These are phyloP conservation scores for Sylvietta virens DNA, from an alignment of 2,113 vertebrate genomes.

Conservation along the genomic window DNA sequence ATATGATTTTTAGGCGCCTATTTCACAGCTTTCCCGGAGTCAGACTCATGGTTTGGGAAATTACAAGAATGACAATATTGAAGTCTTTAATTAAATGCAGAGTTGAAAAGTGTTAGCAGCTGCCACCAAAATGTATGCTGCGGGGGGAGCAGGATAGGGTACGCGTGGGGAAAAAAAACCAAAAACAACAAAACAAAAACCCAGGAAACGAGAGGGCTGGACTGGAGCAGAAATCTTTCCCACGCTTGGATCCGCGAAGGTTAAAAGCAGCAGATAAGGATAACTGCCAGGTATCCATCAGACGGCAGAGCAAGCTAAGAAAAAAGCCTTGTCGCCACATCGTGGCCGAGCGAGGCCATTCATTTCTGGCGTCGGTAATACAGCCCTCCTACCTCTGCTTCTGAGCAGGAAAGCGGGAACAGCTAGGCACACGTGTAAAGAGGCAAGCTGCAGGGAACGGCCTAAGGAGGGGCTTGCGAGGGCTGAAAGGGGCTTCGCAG, in stretches of 20 bases:
- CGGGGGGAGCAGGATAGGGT: fast-evolving
- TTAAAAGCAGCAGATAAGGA: background rate
- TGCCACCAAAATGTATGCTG: background rate
- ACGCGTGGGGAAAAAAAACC: fast-evolving
- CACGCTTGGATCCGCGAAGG: background rate
- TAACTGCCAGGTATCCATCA: background rate
- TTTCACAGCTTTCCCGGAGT: constrained; percentile 1
- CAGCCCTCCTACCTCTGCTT: too few relatives aligned
- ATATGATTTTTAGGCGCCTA: background rate
- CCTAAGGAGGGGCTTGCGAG: fast-evolving
- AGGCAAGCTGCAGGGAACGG: background rate
- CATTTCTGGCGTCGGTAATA: fast-evolving
- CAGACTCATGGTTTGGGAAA: background rate
- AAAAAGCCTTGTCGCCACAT: background rate
- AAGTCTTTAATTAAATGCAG: constrained; percentile 36
- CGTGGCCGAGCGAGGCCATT: background rate
- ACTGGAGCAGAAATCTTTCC: background rate
- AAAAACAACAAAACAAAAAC: background rate
- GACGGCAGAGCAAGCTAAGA: fast-evolving
- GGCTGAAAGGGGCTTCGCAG: fast-evolving
- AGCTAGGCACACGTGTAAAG: fast-evolving
- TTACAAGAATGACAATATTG: background rate
- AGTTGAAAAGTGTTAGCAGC: background rate
- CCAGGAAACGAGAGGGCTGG: too few relatives aligned
- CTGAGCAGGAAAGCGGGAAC: background rate